phyloP scores from a whole-genome alignment of 1,140 invertebrate species.

The Saccostrea cuccullata region DNA sequence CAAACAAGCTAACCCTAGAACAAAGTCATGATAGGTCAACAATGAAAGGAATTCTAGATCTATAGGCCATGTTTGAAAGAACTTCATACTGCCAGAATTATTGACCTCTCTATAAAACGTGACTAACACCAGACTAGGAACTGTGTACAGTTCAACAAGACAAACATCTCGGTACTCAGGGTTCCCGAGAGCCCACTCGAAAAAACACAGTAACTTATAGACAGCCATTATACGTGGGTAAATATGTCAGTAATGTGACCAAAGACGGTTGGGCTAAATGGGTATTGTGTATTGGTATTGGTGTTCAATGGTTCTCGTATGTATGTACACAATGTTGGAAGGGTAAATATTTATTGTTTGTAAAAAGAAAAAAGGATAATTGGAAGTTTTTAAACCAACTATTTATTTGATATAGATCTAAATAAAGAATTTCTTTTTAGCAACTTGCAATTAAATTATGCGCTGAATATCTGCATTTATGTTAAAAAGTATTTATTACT shows the following conservation, averaged over 20 bases:
- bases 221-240: neutral
- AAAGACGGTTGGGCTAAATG: neutral
- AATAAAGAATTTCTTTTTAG: too few relatives aligned
- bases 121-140: neutral
- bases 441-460: too few relatives aligned
- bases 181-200: neutral
- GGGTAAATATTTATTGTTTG: neutral
- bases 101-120: neutral
- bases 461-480: too few relatives aligned
- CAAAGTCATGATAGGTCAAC: too few relatives aligned
- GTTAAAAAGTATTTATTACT: too few relatives aligned
- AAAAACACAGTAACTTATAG: neutral
- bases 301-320: neutral
- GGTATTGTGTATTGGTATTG: neutral
- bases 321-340: neutral
- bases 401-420: neutral
- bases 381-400: neutral
- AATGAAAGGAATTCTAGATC: too few relatives aligned
- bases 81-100: neutral
- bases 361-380: neutral
- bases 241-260: neutral
- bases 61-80: neutral
- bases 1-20: too few relatives aligned
- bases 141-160: neutral
- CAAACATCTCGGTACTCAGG: neutral